Percentiles rank a stretch among this genome's conserved stretches.
phyloP scores from a whole-genome alignment of 2,113 vertebrate genomes.

The Tylochromis polylepis region DNA sequence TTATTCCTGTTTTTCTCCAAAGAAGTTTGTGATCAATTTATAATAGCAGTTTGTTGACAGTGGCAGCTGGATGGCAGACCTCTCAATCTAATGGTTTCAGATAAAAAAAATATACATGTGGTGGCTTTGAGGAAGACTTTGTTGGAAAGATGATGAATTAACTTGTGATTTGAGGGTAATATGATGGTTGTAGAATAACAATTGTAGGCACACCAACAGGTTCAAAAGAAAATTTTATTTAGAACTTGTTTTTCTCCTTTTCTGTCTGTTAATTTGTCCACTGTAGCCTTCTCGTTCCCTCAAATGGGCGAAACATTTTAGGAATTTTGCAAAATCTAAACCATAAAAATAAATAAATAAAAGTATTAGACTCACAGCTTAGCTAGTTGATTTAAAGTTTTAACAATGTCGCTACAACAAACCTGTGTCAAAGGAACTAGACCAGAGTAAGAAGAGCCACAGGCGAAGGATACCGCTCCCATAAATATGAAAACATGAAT shows the following conservation, averaged over 20 bases:
- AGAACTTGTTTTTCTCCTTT: accelerated
- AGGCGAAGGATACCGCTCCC: not conserved
- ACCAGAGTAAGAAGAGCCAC: not conserved
- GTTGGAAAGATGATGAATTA: not conserved
- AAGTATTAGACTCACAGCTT: not conserved
- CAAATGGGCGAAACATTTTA: not conserved
- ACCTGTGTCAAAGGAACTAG: not conserved
- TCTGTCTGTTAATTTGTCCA: not conserved
- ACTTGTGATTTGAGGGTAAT: not conserved
- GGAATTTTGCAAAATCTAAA: not conserved
- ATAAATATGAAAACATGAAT: not conserved
- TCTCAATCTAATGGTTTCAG: not conserved
- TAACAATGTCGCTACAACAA: not conserved
- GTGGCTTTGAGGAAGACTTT: not conserved
- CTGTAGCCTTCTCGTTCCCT: not conserved
- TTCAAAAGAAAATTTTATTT: not conserved
- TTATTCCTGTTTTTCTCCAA: not conserved
- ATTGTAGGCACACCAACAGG: not conserved
- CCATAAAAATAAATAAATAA: not conserved
- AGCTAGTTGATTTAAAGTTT: not conserved
- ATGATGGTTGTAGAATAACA: not conserved
- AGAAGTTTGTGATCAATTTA: not conserved
- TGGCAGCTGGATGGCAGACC: not conserved
- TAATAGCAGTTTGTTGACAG: not conserved
- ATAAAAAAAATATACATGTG: not conserved